These are phyloP conservation scores for Trinorchestia longiramus DNA, from an alignment of 1,140 invertebrate species.

Conservation along the genomic window DNA sequence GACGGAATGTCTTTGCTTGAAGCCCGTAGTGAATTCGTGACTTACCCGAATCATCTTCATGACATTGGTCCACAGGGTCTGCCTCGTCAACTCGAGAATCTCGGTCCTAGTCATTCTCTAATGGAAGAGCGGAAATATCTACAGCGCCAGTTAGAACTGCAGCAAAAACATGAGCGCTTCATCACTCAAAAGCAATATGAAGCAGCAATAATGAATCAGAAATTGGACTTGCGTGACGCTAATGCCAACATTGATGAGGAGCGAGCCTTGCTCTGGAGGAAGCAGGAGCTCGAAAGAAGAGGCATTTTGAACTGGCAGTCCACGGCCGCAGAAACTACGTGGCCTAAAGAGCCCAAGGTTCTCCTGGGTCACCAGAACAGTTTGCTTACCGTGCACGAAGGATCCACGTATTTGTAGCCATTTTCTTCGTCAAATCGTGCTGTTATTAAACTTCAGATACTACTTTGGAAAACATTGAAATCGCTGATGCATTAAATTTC, in stretches of 20 bases:
- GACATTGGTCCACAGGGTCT: neutral
- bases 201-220: neutral
- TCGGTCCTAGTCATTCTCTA: neutral
- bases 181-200: neutral
- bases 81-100: neutral
- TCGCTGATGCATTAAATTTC: neutral
- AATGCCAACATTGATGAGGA: slow-evolving; percentile 34
- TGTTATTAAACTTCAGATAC: neutral
- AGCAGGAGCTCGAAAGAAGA: neutral
- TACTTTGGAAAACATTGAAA: neutral
- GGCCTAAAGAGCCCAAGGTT: neutral
- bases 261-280: slow-evolving; percentile 15
- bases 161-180: neutral
- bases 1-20: neutral
- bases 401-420: slow-evolving; percentile 3
- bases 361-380: no score
- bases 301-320: neutral
- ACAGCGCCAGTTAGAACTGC: neutral
- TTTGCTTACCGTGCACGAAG: neutral
- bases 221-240: neutral
- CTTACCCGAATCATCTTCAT: neutral
- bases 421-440: neutral
- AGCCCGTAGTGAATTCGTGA: neutral
- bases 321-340: neutral
- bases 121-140: neutral